phyloP scores from a whole-genome alignment of 2,797 vertebrate species.

The Cryptoprocta ferox region DNA sequence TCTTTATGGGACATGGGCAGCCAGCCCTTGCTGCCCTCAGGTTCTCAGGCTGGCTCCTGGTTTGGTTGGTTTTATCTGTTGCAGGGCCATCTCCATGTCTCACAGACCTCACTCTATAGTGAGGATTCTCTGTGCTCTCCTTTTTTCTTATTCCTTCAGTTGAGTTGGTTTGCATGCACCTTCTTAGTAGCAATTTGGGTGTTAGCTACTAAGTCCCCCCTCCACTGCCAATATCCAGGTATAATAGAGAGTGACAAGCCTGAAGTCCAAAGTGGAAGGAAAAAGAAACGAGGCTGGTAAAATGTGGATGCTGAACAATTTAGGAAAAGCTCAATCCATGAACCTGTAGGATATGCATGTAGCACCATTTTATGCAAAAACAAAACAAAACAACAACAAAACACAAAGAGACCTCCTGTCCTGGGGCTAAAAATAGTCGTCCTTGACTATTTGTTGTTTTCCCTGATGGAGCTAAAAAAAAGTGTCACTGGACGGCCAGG shows the following conservation, averaged over 20 bases:
- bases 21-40: fast-evolving
- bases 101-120: neutral
- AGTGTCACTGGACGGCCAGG: neutral
- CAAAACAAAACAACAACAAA: neutral
- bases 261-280: neutral
- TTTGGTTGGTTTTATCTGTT: neutral
- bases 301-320: neutral
- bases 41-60: neutral
- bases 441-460: neutral
- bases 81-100: fast-evolving
- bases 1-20: neutral
- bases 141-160: neutral
- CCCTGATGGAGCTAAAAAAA: neutral
- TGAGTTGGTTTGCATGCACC: neutral
- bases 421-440: neutral
- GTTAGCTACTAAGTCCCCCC: no score
- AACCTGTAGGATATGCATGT: neutral
- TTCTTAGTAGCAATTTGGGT: no score
- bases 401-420: neutral
- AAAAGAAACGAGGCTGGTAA: neutral
- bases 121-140: neutral
- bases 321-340: neutral
- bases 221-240: neutral
- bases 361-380: neutral
- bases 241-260: neutral